Evolutionary conservation across 2,797 vertebrate genomes (phyloP).

Genomic region (Staurois parvus): DNA sequence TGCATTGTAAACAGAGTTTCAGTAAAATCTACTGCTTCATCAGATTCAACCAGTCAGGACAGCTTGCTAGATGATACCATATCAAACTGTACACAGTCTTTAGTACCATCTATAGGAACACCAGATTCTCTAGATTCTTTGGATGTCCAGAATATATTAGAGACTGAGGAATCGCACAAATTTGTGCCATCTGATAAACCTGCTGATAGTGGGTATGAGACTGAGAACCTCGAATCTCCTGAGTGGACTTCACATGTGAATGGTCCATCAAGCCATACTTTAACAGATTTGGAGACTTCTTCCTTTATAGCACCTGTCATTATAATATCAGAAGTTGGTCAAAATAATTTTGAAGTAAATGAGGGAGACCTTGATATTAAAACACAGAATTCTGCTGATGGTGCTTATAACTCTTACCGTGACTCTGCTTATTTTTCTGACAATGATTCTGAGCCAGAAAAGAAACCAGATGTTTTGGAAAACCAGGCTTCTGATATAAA

Average conservation of each 20-base stretch:
- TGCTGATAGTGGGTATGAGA: slow-evolving; percentile 97
- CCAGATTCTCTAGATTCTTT: slow-evolving; percentile 93
- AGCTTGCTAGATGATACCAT: slow-evolving; percentile 89
- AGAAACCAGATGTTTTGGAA: slow-evolving; percentile 80
- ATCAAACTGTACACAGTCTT: slow-evolving; percentile 76
- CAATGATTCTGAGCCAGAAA: slow-evolving; percentile 93
- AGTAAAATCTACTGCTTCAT: slow-evolving; percentile 79
- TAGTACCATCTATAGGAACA: slow-evolving; percentile 83
- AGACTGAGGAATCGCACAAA: slow-evolving; percentile 80
- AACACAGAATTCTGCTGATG: slow-evolving; percentile 71
- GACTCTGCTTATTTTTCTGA: slow-evolving; percentile 99
- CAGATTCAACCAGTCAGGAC: slow-evolving; percentile 90
- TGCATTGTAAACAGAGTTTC: slow-evolving; percentile 70
- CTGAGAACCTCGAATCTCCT: slow-evolving; percentile 96
- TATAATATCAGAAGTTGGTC: slow-evolving; percentile 81
- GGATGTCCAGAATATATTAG: slow-evolving; percentile 83
- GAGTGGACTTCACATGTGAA: slow-evolving; percentile 93
- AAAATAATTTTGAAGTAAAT: slow-evolving; percentile 67
- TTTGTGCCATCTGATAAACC: slow-evolving; percentile 91
- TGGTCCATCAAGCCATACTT: slow-evolving; percentile 59
- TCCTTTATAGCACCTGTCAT: slow-evolving; percentile 83
- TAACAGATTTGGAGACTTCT: neutral
- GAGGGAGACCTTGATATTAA: slow-evolving; percentile 70
- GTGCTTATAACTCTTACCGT: slow-evolving; percentile 82
- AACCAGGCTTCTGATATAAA: slow-evolving; percentile 17